These are phyloP conservation scores for Apomyelois bistriatella DNA, from an alignment of 2,888 invertebrate genomes.

Conservation along the genomic window DNA sequence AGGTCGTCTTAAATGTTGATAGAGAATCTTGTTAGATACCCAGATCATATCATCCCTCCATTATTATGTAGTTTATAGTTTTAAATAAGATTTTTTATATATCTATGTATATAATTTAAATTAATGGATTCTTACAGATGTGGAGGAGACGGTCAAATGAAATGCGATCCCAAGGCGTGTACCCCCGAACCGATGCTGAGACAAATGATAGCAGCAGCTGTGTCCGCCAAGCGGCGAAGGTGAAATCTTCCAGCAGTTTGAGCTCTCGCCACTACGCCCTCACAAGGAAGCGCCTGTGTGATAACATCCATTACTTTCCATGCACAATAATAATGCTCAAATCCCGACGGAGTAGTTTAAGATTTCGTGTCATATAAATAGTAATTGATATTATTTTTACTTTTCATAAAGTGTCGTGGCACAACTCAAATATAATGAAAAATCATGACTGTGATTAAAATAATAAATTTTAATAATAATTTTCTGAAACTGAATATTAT, in stretches of 20 bases:
- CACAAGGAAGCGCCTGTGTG: conserved; percentile 63
- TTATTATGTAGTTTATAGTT: too few species aligned
- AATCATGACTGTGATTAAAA: conserved; percentile 76
- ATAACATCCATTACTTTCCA: conserved; percentile 66
- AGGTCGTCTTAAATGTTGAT: too few species aligned
- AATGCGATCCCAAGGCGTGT: conserved; percentile 94
- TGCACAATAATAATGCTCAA: conserved; percentile 78
- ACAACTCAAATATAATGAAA: conserved; percentile 57
- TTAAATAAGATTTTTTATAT: too few species aligned
- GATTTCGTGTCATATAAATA: conserved; percentile 76
- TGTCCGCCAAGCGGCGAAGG: conserved; percentile 86
- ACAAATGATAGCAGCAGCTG: conserved; percentile 93
- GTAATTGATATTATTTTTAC: conserved; percentile 63
- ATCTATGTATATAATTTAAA: neutral
- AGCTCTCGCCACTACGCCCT: conserved; percentile 47
- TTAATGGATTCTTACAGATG: conserved; percentile 80
- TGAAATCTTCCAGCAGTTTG: conserved; percentile 65
- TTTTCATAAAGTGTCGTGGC: conserved; percentile 66
- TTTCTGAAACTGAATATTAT: conserved; percentile 55
- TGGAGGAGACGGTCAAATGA: conserved; percentile 95
- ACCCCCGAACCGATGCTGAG: conserved; percentile 93
- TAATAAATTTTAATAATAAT: conserved; percentile 56
- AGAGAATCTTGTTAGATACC: too few species aligned
- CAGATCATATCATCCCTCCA: too few species aligned
- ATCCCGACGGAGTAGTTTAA: conserved; percentile 74